Evolutionary conservation across 2,113 vertebrate species (phyloP).

Genomic region (Enhydra lutris): DNA sequence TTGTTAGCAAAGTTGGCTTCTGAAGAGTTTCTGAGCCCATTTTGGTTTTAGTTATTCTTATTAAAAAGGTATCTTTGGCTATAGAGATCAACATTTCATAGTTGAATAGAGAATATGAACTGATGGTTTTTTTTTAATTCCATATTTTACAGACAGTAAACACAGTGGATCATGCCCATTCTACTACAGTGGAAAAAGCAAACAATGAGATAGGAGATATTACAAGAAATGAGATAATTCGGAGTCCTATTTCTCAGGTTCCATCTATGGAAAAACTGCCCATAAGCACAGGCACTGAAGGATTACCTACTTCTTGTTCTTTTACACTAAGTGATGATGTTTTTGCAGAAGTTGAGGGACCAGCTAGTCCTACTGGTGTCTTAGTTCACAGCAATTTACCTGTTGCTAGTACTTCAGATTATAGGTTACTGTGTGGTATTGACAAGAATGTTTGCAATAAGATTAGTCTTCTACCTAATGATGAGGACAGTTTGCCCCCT

Average conservation of each 20-base stretch:
- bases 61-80: constrained; percentile 25
- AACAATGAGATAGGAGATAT: constrained; percentile 42
- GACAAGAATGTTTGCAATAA: constrained; percentile 81
- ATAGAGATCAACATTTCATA: constrained; percentile 26
- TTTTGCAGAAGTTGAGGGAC: constrained; percentile 55
- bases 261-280: constrained; percentile 44
- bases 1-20: constrained; percentile 11
- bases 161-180: constrained; percentile 43
- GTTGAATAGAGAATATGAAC: constrained; percentile 32
- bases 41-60: constrained; percentile 33
- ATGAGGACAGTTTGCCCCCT: constrained; percentile 88
- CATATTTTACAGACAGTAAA: constrained; percentile 69
- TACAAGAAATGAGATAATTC: constrained; percentile 48
- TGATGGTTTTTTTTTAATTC: constrained; percentile 14
- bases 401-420: constrained; percentile 82
- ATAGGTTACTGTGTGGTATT: constrained; percentile 85
- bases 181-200: constrained; percentile 38
- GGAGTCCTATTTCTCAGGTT: constrained; percentile 43
- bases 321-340: constrained; percentile 21
- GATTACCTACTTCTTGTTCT: not conserved
- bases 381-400: not conserved
- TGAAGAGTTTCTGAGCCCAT: constrained; percentile 18
- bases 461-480: constrained; percentile 89
- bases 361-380: not conserved
- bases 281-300: constrained; percentile 29